These are phyloP conservation scores for Drosophila anceps DNA, from an alignment of 2,888 invertebrate species.

Conservation along the genomic window DNA sequence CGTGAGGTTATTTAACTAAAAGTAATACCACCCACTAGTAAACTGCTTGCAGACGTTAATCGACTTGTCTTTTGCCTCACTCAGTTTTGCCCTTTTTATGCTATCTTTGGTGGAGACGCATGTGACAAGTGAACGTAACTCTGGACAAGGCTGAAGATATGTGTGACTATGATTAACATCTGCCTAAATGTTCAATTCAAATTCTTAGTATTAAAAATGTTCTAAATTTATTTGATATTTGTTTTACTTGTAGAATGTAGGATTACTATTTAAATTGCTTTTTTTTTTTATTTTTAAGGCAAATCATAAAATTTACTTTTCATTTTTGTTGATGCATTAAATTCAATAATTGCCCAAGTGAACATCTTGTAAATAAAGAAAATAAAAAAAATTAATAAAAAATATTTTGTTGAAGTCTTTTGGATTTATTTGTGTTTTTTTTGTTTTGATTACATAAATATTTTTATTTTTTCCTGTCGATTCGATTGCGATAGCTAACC, in stretches of 20 bases:
- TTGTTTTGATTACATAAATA: too few relatives aligned
- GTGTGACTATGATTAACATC: conserved; percentile 16
- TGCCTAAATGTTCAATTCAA: not conserved
- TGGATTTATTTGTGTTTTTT: too few relatives aligned
- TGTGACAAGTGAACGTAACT: not conserved
- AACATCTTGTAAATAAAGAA: too few relatives aligned
- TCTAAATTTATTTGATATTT: not conserved
- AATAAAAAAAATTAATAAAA: too few relatives aligned
- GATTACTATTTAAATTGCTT: too few relatives aligned
- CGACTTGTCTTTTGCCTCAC: not conserved
- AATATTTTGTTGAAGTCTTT: too few relatives aligned
- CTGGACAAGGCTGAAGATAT: conserved; percentile 9
- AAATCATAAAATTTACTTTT: too few relatives aligned
- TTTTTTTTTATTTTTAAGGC: too few relatives aligned
- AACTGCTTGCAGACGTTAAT: not conserved
- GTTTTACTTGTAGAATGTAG: not conserved
- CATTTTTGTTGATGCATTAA: too few relatives aligned
- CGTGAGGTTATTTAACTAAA: not conserved
- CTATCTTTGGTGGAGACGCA: not conserved
- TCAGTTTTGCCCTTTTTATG: not conserved
- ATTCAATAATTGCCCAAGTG: too few relatives aligned
- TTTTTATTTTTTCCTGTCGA: too few relatives aligned
- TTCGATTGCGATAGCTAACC: too few relatives aligned
- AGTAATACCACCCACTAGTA: not conserved
- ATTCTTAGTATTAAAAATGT: not conserved